These are phyloP conservation scores for Lochmaea capreae DNA, from an alignment of 2,888 invertebrate species.

Conservation along the genomic window DNA sequence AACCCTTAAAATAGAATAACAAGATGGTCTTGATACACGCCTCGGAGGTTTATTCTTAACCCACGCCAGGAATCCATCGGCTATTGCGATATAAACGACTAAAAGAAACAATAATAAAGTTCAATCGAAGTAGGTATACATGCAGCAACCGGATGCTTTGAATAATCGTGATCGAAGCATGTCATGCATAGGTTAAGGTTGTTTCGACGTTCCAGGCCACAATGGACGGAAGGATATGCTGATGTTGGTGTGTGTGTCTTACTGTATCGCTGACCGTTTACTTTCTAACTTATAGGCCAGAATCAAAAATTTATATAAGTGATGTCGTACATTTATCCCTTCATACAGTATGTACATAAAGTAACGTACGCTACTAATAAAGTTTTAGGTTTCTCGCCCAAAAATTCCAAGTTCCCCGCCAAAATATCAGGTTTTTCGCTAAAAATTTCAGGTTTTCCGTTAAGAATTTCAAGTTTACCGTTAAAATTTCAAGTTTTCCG, in stretches of 20 bases:
- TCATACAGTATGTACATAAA: no score
- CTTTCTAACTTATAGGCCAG: slow-evolving; percentile 45
- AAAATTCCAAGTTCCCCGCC: no score
- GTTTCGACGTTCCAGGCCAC: slow-evolving; percentile 49
- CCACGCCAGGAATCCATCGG: slow-evolving; percentile 46
- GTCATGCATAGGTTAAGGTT: slow-evolving; percentile 56
- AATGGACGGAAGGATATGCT: slow-evolving; percentile 55
- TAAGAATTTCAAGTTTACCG: no score
- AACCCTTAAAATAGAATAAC: neutral
- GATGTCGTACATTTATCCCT: no score
- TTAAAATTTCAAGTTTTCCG: no score
- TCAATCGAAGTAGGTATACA: slow-evolving; percentile 50
- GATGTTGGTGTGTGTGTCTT: slow-evolving; percentile 34
- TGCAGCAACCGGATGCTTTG: slow-evolving; percentile 56
- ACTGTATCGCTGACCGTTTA: slow-evolving; percentile 46
- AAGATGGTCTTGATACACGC: neutral
- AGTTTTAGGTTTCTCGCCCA: no score
- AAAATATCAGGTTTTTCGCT: no score
- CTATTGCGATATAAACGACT: slow-evolving; percentile 44
- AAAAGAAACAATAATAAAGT: slow-evolving; percentile 46
- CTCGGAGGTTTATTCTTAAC: slow-evolving; percentile 39
- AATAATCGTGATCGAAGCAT: slow-evolving; percentile 54
- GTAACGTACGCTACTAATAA: no score
- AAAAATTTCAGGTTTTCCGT: no score
- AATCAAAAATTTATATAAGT: neutral